phyloP scores from a whole-genome alignment of 2,797 vertebrate species.

The Scarus forsteni region DNA sequence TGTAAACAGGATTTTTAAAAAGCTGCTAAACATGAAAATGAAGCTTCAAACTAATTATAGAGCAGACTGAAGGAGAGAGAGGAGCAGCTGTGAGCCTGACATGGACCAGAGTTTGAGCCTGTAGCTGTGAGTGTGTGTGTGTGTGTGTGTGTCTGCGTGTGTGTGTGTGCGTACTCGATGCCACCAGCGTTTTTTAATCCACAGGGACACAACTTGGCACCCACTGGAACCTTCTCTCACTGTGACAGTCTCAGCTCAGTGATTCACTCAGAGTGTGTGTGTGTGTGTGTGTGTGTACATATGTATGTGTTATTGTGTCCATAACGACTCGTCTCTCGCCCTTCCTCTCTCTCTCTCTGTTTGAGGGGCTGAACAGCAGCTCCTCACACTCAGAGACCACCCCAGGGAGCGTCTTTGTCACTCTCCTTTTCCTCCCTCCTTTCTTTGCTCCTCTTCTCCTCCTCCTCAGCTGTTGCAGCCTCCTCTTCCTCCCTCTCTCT shows the following conservation, averaged over 20 bases:
- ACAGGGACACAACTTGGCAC: slow-evolving; percentile 64
- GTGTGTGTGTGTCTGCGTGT: slow-evolving; percentile 19
- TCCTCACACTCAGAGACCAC: slow-evolving; percentile 42
- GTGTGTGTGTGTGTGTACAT: slow-evolving; percentile 41
- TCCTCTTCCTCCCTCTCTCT: slow-evolving; percentile 1
- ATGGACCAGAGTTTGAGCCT: slow-evolving; percentile 49
- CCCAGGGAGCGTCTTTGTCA: slow-evolving; percentile 44
- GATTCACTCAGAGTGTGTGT: slow-evolving; percentile 37
- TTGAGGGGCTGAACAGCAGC: slow-evolving; percentile 57
- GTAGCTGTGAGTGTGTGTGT: slow-evolving; percentile 18
- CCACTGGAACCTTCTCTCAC: slow-evolving; percentile 65
- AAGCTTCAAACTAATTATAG: slow-evolving; percentile 42
- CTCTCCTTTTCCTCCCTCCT: slow-evolving; percentile 12
- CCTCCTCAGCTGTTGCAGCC: slow-evolving; percentile 7
- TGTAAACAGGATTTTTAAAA: background rate
- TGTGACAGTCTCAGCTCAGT: slow-evolving; percentile 71
- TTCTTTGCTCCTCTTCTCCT: slow-evolving; percentile 23
- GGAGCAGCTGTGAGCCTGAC: slow-evolving; percentile 29
- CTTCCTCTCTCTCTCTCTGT: slow-evolving; percentile 29
- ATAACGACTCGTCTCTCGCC: slow-evolving; percentile 46
- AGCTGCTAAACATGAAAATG: background rate
- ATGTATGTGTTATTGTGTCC: slow-evolving; percentile 68
- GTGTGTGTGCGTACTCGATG: slow-evolving; percentile 41
- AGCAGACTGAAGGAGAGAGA: slow-evolving; percentile 8
- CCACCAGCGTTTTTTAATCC: slow-evolving; percentile 69